Conservation (phyloP, 2,888 invertebrate species). For the Gymnosoma rotundatum region DNA sequence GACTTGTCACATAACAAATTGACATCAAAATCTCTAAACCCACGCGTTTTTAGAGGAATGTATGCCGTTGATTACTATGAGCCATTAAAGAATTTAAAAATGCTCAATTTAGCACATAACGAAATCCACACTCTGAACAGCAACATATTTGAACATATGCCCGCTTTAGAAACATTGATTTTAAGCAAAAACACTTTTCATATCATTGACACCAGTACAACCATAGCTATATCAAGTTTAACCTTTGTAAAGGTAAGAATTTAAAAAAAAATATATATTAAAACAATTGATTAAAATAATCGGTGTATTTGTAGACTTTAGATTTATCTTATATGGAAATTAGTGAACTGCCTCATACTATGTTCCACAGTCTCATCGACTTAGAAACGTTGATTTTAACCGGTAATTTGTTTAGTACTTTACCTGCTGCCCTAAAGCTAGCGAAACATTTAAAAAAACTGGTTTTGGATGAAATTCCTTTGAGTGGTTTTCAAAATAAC, state of each 20-base stretch:
- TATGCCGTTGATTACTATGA: constrained; percentile 75
- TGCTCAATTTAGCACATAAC: constrained; percentile 86
- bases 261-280: neutral
- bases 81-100: constrained; percentile 75
- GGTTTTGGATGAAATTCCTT: constrained; percentile 88
- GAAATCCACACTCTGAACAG: constrained; percentile 87
- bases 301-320: constrained; percentile 82
- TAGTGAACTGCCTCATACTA: constrained; percentile 84
- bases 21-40: constrained; percentile 84
- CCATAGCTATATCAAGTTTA: constrained; percentile 86
- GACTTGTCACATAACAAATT: constrained; percentile 88
- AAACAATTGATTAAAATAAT: neutral
- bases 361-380: constrained; percentile 87
- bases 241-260: constrained; percentile 85
- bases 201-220: constrained; percentile 85
- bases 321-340: constrained; percentile 88
- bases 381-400: constrained; percentile 87
- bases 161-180: constrained; percentile 86
- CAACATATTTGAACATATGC: constrained; percentile 90
- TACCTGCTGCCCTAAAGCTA: constrained; percentile 86
- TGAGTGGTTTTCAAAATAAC: constrained; percentile 83
- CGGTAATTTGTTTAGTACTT: constrained; percentile 85
- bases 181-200: constrained; percentile 89
- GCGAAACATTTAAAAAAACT: constrained; percentile 85
- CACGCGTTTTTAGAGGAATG: constrained; percentile 86